phyloP scores from a whole-genome alignment of 2,888 invertebrate genomes.

The Eremobia ochroleuca region DNA sequence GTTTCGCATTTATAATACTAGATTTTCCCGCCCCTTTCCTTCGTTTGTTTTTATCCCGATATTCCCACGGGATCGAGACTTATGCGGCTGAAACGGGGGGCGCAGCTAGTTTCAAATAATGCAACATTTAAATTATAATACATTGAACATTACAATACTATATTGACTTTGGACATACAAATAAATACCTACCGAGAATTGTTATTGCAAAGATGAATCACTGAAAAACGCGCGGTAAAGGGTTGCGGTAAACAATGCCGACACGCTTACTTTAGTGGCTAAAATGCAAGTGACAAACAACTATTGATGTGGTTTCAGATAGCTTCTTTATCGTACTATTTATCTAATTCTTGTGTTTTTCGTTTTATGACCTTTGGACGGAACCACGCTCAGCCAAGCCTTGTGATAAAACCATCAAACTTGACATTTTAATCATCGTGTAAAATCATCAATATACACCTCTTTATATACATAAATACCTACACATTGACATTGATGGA shows the following conservation, averaged over 20 bases:
- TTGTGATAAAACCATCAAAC: neutral
- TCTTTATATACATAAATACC: no score
- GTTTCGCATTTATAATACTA: no score
- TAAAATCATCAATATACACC: no score
- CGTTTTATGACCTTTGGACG: neutral
- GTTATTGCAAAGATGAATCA: slow-evolving; percentile 1
- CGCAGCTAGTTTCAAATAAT: neutral
- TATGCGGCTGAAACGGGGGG: no score
- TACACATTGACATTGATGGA: no score
- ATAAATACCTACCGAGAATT: neutral
- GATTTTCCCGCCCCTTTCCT: no score
- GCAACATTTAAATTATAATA: neutral
- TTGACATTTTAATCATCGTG: no score
- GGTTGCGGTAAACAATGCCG: neutral
- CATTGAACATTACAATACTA: neutral
- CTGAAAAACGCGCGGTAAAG: neutral
- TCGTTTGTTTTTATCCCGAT: no score
- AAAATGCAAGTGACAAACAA: neutral
- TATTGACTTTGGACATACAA: neutral
- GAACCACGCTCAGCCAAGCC: neutral
- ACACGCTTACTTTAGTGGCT: neutral
- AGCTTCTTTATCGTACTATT: neutral
- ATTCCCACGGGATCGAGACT: no score
- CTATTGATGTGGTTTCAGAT: neutral
- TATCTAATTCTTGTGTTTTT: neutral